Evolutionary conservation across 2,797 vertebrate genomes (phyloP).

Genomic region (Jordanella pulchra): DNA sequence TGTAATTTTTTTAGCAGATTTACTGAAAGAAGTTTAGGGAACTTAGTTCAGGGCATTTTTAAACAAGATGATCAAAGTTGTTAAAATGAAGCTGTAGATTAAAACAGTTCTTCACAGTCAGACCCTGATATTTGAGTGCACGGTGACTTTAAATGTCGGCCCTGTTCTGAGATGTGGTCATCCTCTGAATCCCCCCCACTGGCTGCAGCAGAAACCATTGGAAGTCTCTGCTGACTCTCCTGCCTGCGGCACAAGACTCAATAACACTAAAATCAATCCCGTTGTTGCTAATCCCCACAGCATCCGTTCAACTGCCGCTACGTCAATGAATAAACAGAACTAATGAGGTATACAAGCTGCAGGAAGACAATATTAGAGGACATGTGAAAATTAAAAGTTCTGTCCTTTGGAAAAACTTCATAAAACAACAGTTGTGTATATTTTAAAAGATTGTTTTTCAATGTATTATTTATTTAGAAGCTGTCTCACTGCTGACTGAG

Average conservation of each 20-base stretch:
- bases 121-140: neutral
- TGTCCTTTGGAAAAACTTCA: slow-evolving; percentile 16
- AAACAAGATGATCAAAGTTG: neutral
- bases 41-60: neutral
- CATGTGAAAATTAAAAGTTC: slow-evolving; percentile 6
- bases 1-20: no score
- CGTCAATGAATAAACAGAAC: slow-evolving; percentile 16
- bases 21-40: no score
- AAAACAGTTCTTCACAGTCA: neutral
- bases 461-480: no score
- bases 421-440: slow-evolving; percentile 8
- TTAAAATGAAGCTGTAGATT: neutral
- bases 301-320: slow-evolving; percentile 21
- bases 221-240: neutral
- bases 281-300: slow-evolving; percentile 14
- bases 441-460: neutral
- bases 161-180: neutral
- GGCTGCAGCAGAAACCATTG: neutral
- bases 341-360: slow-evolving; percentile 17
- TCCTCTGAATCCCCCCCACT: neutral
- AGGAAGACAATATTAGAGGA: slow-evolving; percentile 13
- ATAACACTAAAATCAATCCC: slow-evolving; percentile 28
- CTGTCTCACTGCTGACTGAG: no score
- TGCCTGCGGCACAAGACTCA: slow-evolving; percentile 7
- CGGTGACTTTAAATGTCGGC: neutral